A percentile compares a stretch with the other conserved stretches of the same genome.
Conservation (phyloP, 2,113 vertebrate genomes). For the Pagrus major region DNA sequence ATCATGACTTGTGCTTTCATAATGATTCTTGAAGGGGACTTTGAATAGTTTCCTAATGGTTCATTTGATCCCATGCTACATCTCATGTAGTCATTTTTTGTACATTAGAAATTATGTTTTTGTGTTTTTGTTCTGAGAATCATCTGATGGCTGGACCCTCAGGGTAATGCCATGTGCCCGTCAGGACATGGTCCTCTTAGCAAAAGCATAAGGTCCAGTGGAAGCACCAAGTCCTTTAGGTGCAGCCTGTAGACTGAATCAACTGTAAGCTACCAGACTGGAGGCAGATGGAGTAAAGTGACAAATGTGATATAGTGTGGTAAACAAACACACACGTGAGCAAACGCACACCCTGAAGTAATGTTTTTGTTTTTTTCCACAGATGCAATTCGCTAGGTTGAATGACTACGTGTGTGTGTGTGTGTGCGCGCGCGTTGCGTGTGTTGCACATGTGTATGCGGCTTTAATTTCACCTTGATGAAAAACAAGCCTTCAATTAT, state of each 20-base stretch:
- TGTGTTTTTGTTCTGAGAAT: background rate
- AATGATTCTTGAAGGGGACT: background rate
- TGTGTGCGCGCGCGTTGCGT: background rate
- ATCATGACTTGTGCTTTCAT: conserved; percentile 20
- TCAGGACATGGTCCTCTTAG: background rate
- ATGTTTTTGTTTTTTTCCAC: conserved; percentile 38
- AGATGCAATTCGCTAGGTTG: conserved; percentile 52
- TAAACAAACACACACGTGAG: background rate
- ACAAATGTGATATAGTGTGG: conserved; percentile 6
- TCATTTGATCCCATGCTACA: background rate
- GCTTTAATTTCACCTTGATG: conserved; percentile 59
- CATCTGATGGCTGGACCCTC: too few relatives aligned
- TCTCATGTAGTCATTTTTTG: background rate
- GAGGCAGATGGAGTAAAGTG: background rate
- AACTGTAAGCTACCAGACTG: background rate
- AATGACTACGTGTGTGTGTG: background rate
- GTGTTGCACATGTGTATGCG: background rate
- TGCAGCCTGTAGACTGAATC: background rate
- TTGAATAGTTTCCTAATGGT: background rate
- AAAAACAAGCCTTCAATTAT: conserved; percentile 62
- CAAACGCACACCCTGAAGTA: background rate
- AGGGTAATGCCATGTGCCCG: background rate
- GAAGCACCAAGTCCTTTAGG: background rate
- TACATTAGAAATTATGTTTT: background rate
- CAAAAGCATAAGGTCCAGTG: background rate